These are phyloP conservation scores for Karalla daura DNA, from an alignment of 2,797 vertebrate species.

Conservation along the genomic window DNA sequence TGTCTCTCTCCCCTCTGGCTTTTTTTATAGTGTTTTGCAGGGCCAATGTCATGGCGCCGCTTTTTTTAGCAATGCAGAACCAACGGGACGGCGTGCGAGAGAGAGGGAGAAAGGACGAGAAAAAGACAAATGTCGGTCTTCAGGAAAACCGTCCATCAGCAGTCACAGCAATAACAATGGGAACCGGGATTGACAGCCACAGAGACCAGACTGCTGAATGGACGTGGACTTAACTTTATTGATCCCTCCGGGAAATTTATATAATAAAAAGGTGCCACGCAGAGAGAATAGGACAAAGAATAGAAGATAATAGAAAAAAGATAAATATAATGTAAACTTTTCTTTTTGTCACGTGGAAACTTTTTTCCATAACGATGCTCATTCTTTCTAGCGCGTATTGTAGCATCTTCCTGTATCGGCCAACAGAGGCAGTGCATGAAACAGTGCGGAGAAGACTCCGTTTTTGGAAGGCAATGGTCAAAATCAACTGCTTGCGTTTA, in stretches of 20 bases:
- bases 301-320: too few relatives aligned
- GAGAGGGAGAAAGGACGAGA: background rate
- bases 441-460: too few relatives aligned
- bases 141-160: conserved; percentile 53
- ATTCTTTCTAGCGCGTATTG: background rate
- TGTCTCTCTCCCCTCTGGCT: conserved; percentile 16
- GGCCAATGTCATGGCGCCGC: conserved; percentile 70
- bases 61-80: conserved; percentile 63
- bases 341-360: too few relatives aligned
- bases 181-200: background rate
- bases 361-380: background rate
- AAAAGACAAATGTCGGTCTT: conserved; percentile 48
- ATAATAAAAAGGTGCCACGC: too few relatives aligned
- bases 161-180: conserved; percentile 1
- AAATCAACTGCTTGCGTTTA: too few relatives aligned
- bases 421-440: too few relatives aligned
- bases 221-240: too few relatives aligned
- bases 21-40: conserved; percentile 67
- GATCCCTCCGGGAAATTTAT: too few relatives aligned
- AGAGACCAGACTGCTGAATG: background rate
- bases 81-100: conserved; percentile 39
- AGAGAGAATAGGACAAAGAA: too few relatives aligned
- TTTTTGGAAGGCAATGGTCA: too few relatives aligned
- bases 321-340: too few relatives aligned
- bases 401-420: background rate